Conservation (phyloP, 2,888 invertebrate genomes). For the Dinocampus coccinellae region DNA sequence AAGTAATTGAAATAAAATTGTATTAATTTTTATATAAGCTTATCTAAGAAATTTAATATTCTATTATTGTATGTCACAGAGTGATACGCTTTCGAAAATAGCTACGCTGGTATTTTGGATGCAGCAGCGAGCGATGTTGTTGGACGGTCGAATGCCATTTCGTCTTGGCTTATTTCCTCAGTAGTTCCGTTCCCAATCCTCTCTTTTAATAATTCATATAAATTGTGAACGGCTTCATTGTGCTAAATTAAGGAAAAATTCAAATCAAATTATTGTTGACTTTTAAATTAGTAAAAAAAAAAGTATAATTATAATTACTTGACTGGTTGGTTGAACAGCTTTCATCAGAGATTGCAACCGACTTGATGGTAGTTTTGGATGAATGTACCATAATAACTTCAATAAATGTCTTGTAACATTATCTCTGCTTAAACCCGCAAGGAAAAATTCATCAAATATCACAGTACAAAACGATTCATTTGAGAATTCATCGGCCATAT, state of each 20-base stretch:
- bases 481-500: slow-evolving; percentile 92
- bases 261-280: slow-evolving; percentile 6
- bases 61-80: not conserved
- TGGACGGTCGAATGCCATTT: slow-evolving; percentile 80
- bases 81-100: not conserved
- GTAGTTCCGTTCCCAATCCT: slow-evolving; percentile 76
- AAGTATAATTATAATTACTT: slow-evolving; percentile 57
- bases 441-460: slow-evolving; percentile 95
- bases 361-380: slow-evolving; percentile 84
- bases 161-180: slow-evolving; percentile 73
- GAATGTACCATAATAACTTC: slow-evolving; percentile 91
- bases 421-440: slow-evolving; percentile 89
- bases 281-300: not conserved
- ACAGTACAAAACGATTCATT: slow-evolving; percentile 96
- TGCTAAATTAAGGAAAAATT: slow-evolving; percentile 72
- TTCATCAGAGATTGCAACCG: slow-evolving; percentile 86
- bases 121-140: slow-evolving; percentile 89
- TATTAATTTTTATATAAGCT: not conserved
- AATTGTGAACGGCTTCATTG: slow-evolving; percentile 85
- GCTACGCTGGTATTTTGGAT: slow-evolving; percentile 74
- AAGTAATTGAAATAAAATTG: not conserved
- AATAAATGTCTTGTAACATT: slow-evolving; percentile 93
- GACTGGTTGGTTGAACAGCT: slow-evolving; percentile 76
- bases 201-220: slow-evolving; percentile 83
- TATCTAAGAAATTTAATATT: not conserved